phyloP scores from a whole-genome alignment of 2,888 invertebrate species.

The Sycophila texana region DNA sequence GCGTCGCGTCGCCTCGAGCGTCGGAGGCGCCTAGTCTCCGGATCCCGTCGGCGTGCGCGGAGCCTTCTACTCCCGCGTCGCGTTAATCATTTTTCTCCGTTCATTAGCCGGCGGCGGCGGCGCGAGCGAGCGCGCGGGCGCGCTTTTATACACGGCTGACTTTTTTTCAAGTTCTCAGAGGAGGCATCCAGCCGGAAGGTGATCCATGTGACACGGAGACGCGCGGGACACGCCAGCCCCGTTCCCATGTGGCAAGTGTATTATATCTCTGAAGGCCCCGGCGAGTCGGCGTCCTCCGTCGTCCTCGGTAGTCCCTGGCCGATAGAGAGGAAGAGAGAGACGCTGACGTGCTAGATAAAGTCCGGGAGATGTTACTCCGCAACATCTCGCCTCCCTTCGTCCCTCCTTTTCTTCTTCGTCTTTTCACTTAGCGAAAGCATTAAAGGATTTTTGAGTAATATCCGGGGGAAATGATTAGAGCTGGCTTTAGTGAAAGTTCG shows the following conservation, averaged over 20 bases:
- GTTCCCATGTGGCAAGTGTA: conserved; percentile 55
- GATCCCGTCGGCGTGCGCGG: not conserved
- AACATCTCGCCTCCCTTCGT: not conserved
- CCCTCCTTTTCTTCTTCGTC: not conserved
- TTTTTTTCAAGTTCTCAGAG: conserved; percentile 58
- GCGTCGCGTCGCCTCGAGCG: not conserved
- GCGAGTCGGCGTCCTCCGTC: conserved; percentile 26
- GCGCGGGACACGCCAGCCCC: conserved; percentile 56
- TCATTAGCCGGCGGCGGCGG: conserved; percentile 47
- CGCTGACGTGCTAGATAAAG: conserved; percentile 49
- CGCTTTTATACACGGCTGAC: conserved; percentile 6
- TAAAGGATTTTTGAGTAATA: conserved; percentile 27
- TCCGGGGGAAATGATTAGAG: not conserved
- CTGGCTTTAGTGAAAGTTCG: conserved; percentile 22
- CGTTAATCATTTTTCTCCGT: conserved; percentile 55
- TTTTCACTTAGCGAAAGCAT: conserved; percentile 47
- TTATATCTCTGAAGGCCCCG: conserved; percentile 11
- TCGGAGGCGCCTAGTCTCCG: conserved; percentile 40
- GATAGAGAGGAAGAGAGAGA: conserved; percentile 9
- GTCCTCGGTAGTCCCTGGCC: conserved; percentile 51
- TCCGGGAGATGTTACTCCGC: conserved; percentile 5
- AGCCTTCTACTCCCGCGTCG: conserved; percentile 2
- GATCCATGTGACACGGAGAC: conserved; percentile 59
- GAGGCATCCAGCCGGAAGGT: conserved; percentile 58
- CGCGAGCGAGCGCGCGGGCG: conserved; percentile 15